Conservation (phyloP, 2,797 vertebrate genomes). For the Sorex maritimensis region DNA sequence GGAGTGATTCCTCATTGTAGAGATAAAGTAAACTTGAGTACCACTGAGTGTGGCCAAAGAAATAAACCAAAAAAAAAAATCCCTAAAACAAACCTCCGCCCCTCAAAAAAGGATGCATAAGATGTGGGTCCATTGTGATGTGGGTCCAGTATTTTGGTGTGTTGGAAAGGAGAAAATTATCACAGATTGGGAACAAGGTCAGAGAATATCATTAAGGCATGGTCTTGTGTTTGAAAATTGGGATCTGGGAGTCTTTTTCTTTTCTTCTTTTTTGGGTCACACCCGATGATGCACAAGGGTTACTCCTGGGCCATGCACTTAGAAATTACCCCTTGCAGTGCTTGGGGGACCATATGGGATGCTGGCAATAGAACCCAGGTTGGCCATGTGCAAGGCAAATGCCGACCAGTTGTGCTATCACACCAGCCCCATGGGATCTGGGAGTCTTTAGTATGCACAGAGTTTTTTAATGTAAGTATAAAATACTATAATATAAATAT, state of each 20-base stretch:
- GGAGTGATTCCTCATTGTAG: no score
- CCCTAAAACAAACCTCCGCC: no score
- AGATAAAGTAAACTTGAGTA: no score
- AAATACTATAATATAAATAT: conserved; percentile 5
- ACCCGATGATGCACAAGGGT: no score
- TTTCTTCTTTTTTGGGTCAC: no score
- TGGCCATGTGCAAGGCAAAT: no score
- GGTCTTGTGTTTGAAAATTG: background rate
- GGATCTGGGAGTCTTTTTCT: background rate
- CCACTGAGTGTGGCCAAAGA: background rate
- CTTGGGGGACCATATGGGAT: no score
- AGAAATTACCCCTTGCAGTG: no score
- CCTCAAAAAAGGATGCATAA: background rate
- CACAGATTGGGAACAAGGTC: background rate
- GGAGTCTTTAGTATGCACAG: background rate
- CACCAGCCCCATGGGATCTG: background rate
- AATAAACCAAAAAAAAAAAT: background rate
- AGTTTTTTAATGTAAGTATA: background rate
- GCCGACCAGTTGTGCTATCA: no score
- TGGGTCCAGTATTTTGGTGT: background rate
- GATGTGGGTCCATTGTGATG: background rate
- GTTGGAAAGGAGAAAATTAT: background rate
- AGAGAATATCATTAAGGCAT: background rate
- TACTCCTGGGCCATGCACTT: no score
- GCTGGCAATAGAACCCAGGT: no score